Base-by-base conservation (phyloP, 2,797 vertebrate species). In the Pristis pectinata region DNA sequence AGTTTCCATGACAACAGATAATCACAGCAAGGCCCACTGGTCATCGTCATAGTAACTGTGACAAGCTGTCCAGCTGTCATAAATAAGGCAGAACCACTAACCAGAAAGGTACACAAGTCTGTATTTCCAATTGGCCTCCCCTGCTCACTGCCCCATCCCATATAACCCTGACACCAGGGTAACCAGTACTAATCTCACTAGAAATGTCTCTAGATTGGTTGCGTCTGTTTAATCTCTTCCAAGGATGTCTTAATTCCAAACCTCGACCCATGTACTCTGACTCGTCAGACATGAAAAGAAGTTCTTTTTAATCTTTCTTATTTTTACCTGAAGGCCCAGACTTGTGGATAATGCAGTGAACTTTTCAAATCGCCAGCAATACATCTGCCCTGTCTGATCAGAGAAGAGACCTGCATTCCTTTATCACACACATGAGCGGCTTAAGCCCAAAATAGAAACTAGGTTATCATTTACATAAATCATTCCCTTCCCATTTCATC, bases 31-130 rank as follows among this genome's bases (percentile, higher is more conserved):
- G 61, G 59, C 59, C 59, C n/a, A 37, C 61, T 67, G 87, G 87
- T 91, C 87, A 91, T 91, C 24, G n/a, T 59, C 61, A 91, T 91
- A 91, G 87, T 37, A 91, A 91, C 87, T 37, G 15, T 61, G 87
- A 61, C 61, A 91, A 67, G 87, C 87, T 91, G 87, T 91, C 87
- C 87, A 41, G 59, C 41, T 7, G 56, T 89, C 64, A 91, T 67
- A 91, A 67, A 91, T 64, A 91, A 37, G 37, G n/a, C 87, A 67
- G 87, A 67, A 91, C n/a, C 11, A 37, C 49, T 91, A 91, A 67
- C 87, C 87, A 91, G 87, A 91, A 67, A 67, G 59, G n/a, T 91
- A 3, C 61, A 27, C 3, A 37, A n/a, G 22, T 41, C 37, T 9
- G n/a, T 67, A 8, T 37, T 19, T 10, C 64, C 87, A 37, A 8